These are phyloP conservation scores for Typhlichthys eigenmanni DNA, from an alignment of 2,797 vertebrate species.

Conservation along the genomic window DNA sequence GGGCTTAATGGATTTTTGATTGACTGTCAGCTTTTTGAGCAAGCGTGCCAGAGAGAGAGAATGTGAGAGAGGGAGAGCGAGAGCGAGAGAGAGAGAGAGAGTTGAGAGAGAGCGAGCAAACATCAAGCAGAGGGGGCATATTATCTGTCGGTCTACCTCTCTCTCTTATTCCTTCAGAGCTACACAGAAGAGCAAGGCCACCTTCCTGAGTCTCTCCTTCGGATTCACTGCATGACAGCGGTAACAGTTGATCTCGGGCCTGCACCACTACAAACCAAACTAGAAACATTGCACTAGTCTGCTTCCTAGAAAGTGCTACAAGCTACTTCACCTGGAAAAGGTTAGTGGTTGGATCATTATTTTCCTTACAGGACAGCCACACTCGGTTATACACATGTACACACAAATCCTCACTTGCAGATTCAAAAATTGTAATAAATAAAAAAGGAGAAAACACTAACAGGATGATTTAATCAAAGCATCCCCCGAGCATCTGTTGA, in stretches of 20 bases:
- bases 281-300: too few species aligned
- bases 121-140: neutral
- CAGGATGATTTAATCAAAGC: too few species aligned
- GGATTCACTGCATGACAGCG: neutral
- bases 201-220: neutral
- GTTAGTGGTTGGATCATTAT: too few species aligned
- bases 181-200: neutral
- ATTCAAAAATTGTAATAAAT: neutral
- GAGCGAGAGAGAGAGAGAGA: too few species aligned
- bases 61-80: too few species aligned
- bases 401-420: neutral
- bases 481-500: too few species aligned
- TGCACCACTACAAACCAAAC: neutral
- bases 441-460: slow-evolving; percentile 33
- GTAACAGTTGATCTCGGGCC: neutral
- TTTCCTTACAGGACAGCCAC: neutral
- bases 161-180: slow-evolving; percentile 30
- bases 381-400: neutral
- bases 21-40: slow-evolving; percentile 10
- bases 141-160: neutral
- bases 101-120: too few species aligned
- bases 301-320: too few species aligned
- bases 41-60: too few species aligned
- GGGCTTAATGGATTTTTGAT: slow-evolving; percentile 71
- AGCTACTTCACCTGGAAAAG: too few species aligned